Percentiles rank a stretch among this genome's conserved stretches.
These are phyloP conservation scores for Lutraria rhynchaena DNA, from an alignment of 1,140 invertebrate genomes.

Conservation along the genomic window DNA sequence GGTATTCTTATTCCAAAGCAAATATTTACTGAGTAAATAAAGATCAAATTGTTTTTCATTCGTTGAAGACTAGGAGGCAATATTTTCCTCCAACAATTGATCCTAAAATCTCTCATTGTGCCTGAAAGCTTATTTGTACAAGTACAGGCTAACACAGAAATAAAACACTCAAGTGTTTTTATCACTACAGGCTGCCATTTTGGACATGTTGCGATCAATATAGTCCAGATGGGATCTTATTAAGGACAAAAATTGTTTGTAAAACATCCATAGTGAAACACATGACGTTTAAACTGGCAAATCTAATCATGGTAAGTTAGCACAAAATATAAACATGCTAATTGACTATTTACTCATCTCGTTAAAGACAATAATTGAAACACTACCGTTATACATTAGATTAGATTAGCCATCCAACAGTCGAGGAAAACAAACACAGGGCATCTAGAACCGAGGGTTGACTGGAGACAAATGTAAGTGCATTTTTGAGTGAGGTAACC, in stretches of 20 bases:
- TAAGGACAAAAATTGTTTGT: slow-evolving; percentile 38
- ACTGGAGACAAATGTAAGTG: too few species aligned
- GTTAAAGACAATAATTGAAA: too few species aligned
- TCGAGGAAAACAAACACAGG: too few species aligned
- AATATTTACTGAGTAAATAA: slow-evolving; percentile 59
- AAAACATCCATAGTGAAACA: slow-evolving; percentile 5
- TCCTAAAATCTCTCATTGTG: slow-evolving; percentile 58
- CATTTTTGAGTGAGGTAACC: too few species aligned
- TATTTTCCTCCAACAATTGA: slow-evolving; percentile 59
- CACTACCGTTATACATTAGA: too few species aligned
- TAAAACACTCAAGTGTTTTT: slow-evolving; percentile 49
- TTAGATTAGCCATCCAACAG: too few species aligned
- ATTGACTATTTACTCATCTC: too few species aligned
- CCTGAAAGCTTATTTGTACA: slow-evolving; percentile 54
- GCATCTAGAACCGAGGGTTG: too few species aligned
- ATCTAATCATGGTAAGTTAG: too few species aligned
- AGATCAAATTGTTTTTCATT: slow-evolving; percentile 63
- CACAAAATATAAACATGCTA: too few species aligned
- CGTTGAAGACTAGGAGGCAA: slow-evolving; percentile 52
- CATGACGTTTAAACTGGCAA: too few species aligned
- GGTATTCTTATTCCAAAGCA: slow-evolving; percentile 59
- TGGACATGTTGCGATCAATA: slow-evolving; percentile 45
- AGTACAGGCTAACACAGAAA: slow-evolving; percentile 44
- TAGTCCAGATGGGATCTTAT: slow-evolving; percentile 27
- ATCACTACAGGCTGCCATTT: slow-evolving; percentile 45